A percentile compares a stretch with the other conserved stretches of the same genome.
phyloP scores from a whole-genome alignment of 2,888 invertebrate species.

The Geophilus truncorum region DNA sequence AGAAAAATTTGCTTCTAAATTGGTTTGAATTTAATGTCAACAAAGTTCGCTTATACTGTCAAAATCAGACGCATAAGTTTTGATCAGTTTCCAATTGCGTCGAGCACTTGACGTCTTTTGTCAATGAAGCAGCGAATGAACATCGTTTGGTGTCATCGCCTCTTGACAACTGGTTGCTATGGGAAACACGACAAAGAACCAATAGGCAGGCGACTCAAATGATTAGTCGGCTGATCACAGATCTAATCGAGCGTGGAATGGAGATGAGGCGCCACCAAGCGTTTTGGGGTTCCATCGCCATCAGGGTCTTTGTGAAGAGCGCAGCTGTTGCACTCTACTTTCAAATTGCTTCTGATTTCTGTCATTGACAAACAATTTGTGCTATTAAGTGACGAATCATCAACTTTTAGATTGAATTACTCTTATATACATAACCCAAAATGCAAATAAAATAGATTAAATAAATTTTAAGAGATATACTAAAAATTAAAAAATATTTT shows the following conservation, averaged over 20 bases:
- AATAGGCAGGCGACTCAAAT: slow-evolving; percentile 27
- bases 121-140: slow-evolving; percentile 16
- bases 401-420: neutral
- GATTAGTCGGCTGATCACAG: slow-evolving; percentile 27
- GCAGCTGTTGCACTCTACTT: neutral
- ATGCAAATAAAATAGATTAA: neutral
- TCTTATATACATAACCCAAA: neutral
- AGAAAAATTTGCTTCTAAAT: neutral
- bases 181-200: neutral
- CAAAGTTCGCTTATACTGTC: neutral
- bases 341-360: slow-evolving; percentile 13
- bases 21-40: neutral
- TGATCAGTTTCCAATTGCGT: slow-evolving; percentile 5
- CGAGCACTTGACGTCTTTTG: slow-evolving; percentile 8
- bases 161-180: slow-evolving; percentile 12
- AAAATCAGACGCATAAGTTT: neutral
- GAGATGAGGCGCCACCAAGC: slow-evolving; percentile 22
- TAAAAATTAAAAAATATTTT: slow-evolving; percentile 33
- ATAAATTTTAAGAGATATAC: no score
- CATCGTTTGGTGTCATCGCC: slow-evolving; percentile 10
- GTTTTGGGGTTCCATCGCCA: neutral
- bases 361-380: neutral
- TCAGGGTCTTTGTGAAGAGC: slow-evolving; percentile 17
- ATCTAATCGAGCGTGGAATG: slow-evolving; percentile 25
- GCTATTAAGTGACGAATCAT: neutral